These are phyloP conservation scores for Sinonovacula constricta DNA, from an alignment of 1,140 invertebrate genomes.

Conservation along the genomic window DNA sequence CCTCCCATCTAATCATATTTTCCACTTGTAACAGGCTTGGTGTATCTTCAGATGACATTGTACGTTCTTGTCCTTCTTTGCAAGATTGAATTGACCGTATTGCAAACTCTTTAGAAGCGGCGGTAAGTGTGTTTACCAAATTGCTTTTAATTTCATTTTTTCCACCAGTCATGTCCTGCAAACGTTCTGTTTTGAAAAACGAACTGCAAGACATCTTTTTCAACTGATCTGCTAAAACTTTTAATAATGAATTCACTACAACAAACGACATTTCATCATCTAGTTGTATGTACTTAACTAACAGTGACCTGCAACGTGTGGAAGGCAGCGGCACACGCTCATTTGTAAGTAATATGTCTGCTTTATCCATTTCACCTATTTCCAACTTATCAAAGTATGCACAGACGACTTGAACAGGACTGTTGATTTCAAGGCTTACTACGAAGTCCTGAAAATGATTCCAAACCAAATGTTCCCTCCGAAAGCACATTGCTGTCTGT, in stretches of 20 bases:
- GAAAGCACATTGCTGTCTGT: conserved; percentile 51
- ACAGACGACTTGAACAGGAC: conserved; percentile 62
- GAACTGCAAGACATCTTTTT: conserved; percentile 61
- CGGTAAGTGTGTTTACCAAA: conserved; percentile 49
- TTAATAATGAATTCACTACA: conserved; percentile 50
- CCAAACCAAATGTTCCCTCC: conserved; percentile 45
- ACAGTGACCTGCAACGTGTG: conserved; percentile 28
- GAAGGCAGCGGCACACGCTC: conserved; percentile 13
- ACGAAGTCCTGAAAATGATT: conserved; percentile 37
- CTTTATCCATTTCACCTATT: conserved; percentile 35
- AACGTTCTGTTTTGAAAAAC: conserved; percentile 50
- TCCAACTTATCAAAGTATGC: conserved; percentile 47
- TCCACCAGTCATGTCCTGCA: conserved; percentile 47
- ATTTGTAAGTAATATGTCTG: conserved; percentile 46
- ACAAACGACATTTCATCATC: conserved; percentile 46
- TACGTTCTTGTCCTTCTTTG: conserved; percentile 37
- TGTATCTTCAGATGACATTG: conserved; percentile 15
- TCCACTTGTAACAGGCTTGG: not conserved
- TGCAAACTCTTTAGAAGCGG: conserved; percentile 57
- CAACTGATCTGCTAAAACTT: conserved; percentile 60
- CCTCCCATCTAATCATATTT: conserved; percentile 62
- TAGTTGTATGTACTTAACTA: conserved; percentile 43
- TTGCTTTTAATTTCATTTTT: conserved; percentile 39
- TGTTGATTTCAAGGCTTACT: conserved; percentile 52
- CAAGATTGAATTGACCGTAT: conserved; percentile 56